Percentiles rank a stretch among this genome's conserved stretches.
Evolutionary conservation across 1,140 invertebrate genomes (phyloP).

Genomic region (Dinoponera quadriceps): DNA sequence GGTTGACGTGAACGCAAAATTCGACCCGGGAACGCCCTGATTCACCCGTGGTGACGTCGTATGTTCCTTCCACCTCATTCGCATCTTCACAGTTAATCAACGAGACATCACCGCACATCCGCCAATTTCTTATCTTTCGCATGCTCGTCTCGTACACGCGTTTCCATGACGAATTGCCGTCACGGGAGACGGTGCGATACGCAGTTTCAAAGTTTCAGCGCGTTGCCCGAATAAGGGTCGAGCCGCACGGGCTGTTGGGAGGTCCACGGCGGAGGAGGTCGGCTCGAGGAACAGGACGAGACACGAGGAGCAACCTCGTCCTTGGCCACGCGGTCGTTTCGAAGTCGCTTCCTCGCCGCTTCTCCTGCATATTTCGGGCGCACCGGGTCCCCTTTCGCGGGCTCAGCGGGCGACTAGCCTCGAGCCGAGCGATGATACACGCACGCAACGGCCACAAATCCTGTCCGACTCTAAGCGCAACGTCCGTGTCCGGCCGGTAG

Average conservation of each 20-base stretch:
- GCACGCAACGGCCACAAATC: conserved; percentile 77
- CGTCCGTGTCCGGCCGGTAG: background rate
- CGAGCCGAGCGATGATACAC: conserved; percentile 75
- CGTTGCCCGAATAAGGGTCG: conserved; percentile 40
- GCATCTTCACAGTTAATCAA: background rate
- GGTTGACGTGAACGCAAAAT: too few relatives aligned
- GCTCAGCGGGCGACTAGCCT: conserved; percentile 73
- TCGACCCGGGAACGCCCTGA: too few relatives aligned
- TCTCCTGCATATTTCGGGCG: conserved; percentile 50
- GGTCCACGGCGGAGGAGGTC: conserved; percentile 30
- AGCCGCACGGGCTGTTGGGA: conserved; percentile 35
- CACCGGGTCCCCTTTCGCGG: conserved; percentile 69
- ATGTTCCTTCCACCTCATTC: background rate
- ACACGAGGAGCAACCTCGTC: conserved; percentile 61
- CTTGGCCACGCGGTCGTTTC: conserved; percentile 60
- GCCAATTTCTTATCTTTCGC: background rate
- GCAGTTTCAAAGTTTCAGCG: background rate
- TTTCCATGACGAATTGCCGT: conserved; percentile 8
- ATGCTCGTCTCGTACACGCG: background rate
- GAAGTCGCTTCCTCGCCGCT: conserved; percentile 46
- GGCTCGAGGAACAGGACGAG: background rate
- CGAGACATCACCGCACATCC: background rate
- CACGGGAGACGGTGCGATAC: background rate
- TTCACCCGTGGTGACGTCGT: background rate
- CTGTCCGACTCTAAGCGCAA: conserved; percentile 60